phyloP scores from a whole-genome alignment of 2,797 vertebrate genomes.

The Acanthurus tractus region DNA sequence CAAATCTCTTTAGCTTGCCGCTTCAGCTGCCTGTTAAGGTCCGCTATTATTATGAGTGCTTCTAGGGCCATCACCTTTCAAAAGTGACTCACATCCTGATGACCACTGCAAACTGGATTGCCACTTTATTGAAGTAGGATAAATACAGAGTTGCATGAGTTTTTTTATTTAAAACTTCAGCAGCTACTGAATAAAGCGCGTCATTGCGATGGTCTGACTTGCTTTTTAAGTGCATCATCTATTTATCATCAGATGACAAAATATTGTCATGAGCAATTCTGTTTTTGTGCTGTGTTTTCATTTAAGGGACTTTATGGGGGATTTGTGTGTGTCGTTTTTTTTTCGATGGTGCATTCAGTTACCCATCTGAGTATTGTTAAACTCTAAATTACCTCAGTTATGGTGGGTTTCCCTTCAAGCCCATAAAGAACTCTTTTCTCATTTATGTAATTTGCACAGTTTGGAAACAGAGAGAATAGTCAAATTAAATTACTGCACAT shows the following conservation, averaged over 20 bases:
- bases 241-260: slow-evolving; percentile 17
- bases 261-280: not conserved
- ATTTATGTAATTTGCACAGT: not conserved
- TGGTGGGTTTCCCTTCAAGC: slow-evolving; percentile 1
- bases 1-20: slow-evolving; percentile 57
- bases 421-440: not conserved
- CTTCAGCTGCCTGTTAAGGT: slow-evolving; percentile 36
- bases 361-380: slow-evolving; percentile 16
- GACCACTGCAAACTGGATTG: slow-evolving; percentile 68
- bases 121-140: slow-evolving; percentile 53
- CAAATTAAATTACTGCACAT: slow-evolving; percentile 13
- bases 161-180: slow-evolving; percentile 32
- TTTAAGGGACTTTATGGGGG: slow-evolving; percentile 6
- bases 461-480: slow-evolving; percentile 8
- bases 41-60: slow-evolving; percentile 49
- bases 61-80: slow-evolving; percentile 58
- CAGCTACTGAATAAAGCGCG: slow-evolving; percentile 1
- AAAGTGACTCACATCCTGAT: slow-evolving; percentile 61
- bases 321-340: slow-evolving; percentile 1
- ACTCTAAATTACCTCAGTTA: slow-evolving; percentile 25
- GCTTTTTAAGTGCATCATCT: slow-evolving; percentile 27
- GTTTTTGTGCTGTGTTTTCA: slow-evolving; percentile 14
- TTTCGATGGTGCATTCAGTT: slow-evolving; percentile 21
- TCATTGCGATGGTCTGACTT: not conserved
- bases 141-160: slow-evolving; percentile 31